Base-by-base conservation (phyloP, 1,140 invertebrate genomes). In the Heliconius hermathena region DNA sequence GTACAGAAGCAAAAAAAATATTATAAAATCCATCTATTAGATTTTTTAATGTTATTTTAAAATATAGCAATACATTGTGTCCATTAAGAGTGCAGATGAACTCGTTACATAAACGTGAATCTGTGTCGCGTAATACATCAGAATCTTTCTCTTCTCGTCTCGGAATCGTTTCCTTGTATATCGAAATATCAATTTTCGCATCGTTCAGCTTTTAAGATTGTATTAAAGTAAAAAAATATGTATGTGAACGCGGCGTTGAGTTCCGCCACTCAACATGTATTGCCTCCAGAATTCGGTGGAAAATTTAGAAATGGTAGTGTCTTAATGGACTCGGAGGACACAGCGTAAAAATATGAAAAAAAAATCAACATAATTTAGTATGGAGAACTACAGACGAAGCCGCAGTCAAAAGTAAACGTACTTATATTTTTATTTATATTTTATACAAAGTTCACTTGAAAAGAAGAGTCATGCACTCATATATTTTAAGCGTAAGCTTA, bases 101-200 rank as follows among this genome's bases (percentile, higher is more conserved):
- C 66, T 76, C 66, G 60, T 76, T 76, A 49, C 66, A 71, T 76
- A 76, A 76, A 52, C 57, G 66, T 29, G 26, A 1, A 66, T 66
- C 60, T 66, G 71, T 66, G 77, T 78, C 77, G 38, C 57, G 77
- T 49, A 54, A 78, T 57, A 60, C 22, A 46, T 78, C 60, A 29
- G 11, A 0, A 57, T 66, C 60, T 66, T 66, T 66, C 60, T 66
- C 60, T 60, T 26, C 57, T 26, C 9, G 60, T 66, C 60, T n/a
- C 26, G 57, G 22, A 60, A 22, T 60, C 22, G 57, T 66, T 66
- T 26, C 26, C 60, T 66, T 66, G n/a, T 60, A 29, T 66, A 66
- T 66, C 60, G 60, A 66, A 66, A 66, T 66, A 66, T 29, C 11
- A 29, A 13, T 66, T 16, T 16, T 18, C 29, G 13, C 22, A 26